Percentiles rank a stretch among this genome's conserved stretches.
These are phyloP conservation scores for Gadus macrocephalus DNA, from an alignment of 2,113 vertebrate species.

Conservation along the genomic window DNA sequence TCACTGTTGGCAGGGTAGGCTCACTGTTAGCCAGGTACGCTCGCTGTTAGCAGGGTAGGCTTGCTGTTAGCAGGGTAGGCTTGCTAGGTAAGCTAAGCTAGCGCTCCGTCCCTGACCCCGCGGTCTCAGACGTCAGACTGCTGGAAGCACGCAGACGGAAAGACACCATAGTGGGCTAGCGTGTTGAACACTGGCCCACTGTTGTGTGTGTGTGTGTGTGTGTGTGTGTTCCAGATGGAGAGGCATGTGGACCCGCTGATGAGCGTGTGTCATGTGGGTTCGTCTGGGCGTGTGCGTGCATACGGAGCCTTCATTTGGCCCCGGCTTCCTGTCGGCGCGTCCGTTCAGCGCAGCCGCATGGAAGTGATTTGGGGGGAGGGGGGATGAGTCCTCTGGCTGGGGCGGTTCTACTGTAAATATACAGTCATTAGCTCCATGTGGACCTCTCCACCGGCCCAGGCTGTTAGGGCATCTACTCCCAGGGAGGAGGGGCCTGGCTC, in stretches of 20 bases:
- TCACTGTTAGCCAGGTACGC: too few relatives aligned
- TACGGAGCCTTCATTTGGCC: conserved; percentile 50
- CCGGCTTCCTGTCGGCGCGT: background rate
- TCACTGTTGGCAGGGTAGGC: too few relatives aligned
- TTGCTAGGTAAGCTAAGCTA: too few relatives aligned
- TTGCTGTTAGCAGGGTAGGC: too few relatives aligned
- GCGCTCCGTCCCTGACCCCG: too few relatives aligned
- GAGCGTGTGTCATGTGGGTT: conserved; percentile 51
- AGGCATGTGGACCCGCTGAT: conserved; percentile 41
- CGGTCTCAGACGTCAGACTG: too few relatives aligned
- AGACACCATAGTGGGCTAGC: conserved; percentile 11
- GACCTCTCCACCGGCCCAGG: conserved; percentile 38
- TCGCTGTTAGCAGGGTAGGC: too few relatives aligned
- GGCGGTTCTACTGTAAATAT: conserved; percentile 62
- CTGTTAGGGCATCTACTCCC: background rate
- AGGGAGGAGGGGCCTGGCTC: conserved; percentile 6
- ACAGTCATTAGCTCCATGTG: conserved; percentile 56
- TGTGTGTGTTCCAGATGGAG: background rate
- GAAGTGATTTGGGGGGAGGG: conserved; percentile 62
- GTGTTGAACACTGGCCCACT: conserved; percentile 36
- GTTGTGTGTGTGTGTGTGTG: conserved; percentile 8
- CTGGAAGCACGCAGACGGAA: conserved; percentile 34
- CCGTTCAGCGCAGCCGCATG: conserved; percentile 34
- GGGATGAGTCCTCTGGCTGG: conserved; percentile 48
- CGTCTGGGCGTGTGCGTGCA: conserved; percentile 10